A percentile compares a stretch with the other conserved stretches of the same genome.
These are phyloP conservation scores for Eulemur rubriventer DNA, from an alignment of 2,797 vertebrate genomes.

Conservation along the genomic window DNA sequence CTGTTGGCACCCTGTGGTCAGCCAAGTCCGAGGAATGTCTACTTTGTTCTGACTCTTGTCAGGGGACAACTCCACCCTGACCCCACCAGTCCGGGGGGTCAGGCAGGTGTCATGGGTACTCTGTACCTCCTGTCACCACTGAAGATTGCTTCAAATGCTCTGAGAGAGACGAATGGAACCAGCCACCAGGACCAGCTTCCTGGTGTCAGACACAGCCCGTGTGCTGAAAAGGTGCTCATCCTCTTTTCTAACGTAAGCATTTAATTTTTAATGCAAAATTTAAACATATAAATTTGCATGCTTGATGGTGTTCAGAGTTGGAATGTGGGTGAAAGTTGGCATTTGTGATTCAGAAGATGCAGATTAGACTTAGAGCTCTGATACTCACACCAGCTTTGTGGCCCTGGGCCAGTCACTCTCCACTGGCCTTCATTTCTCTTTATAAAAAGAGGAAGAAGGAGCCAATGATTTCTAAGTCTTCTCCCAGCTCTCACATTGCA, in stretches of 20 bases:
- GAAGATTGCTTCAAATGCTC: neutral
- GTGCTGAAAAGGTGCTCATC: fast-evolving
- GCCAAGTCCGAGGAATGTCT: neutral
- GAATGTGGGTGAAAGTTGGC: neutral
- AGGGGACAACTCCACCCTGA: neutral
- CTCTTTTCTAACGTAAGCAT: neutral
- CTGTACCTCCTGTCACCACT: slow-evolving; percentile 49
- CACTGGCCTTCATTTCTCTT: neutral
- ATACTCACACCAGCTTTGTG: neutral
- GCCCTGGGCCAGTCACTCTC: neutral
- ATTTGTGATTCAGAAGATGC: neutral
- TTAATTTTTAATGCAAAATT: neutral
- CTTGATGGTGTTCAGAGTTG: neutral
- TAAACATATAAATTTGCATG: neutral
- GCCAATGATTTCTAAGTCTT: neutral
- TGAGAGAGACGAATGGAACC: slow-evolving; percentile 33
- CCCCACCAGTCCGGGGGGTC: fast-evolving
- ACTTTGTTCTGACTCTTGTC: neutral
- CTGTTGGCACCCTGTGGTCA: slow-evolving; percentile 33
- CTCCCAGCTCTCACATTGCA: neutral
- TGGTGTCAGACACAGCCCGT: fast-evolving
- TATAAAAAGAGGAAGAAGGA: neutral
- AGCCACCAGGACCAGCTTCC: neutral
- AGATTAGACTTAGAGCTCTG: neutral
- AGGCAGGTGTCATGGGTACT: neutral